Conservation (phyloP, 2,888 invertebrate genomes). For the Pristionchus japonicus region DNA sequence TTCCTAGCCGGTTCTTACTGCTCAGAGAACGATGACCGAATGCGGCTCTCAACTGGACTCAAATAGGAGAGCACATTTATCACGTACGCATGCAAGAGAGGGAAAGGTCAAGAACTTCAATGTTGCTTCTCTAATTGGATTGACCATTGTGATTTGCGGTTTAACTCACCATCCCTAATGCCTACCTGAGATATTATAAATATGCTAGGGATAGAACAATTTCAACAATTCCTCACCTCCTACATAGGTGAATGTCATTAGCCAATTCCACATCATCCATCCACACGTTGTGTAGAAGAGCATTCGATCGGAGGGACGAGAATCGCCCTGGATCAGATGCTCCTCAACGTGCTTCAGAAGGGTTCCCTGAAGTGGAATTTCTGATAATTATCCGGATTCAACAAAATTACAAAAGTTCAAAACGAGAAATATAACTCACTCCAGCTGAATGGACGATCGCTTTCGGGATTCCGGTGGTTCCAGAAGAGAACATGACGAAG, state of each 20-base stretch:
- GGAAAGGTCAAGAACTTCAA: background rate
- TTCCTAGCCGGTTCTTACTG: background rate
- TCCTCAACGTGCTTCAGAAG: constrained; percentile 80
- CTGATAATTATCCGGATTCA: too few species aligned
- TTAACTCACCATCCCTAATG: background rate
- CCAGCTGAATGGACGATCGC: constrained; percentile 80
- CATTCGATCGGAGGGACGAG: constrained; percentile 77
- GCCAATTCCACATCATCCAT: constrained; percentile 82
- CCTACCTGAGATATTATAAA: too few species aligned
- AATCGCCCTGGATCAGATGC: constrained; percentile 79
- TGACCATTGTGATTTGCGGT: background rate
- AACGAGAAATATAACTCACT: constrained; percentile 77
- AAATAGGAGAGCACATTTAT: background rate
- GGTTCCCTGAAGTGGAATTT: constrained; percentile 79
- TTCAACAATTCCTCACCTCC: constrained; percentile 74
- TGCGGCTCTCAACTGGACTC: background rate
- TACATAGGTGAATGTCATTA: constrained; percentile 77
- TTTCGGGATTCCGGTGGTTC: constrained; percentile 81
- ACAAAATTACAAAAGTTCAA: too few species aligned
- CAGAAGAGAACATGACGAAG: constrained; percentile 80
- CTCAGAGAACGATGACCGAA: background rate
- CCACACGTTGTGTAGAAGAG: constrained; percentile 80
- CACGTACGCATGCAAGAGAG: background rate
- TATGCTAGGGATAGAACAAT: too few species aligned
- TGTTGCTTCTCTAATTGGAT: background rate